Conservation (phyloP, 2,888 invertebrate species). For the Labia minor region DNA sequence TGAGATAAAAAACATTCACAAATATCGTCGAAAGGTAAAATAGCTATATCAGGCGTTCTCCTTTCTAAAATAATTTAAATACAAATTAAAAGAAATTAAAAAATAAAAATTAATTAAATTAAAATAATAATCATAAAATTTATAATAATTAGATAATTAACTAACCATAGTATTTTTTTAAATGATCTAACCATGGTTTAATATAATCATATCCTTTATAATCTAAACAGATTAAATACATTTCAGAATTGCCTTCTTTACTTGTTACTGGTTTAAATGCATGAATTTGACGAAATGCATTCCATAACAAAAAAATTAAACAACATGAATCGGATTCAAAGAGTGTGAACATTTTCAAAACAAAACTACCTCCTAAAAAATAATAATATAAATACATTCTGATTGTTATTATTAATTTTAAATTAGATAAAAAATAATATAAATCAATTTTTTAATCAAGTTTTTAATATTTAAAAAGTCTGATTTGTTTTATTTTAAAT, state of each 20-base stretch:
- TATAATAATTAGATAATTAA: no score
- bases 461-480: no score
- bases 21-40: slow-evolving; percentile 50
- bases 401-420: background rate
- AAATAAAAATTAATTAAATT: background rate
- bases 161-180: slow-evolving; percentile 40
- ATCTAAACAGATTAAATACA: slow-evolving; percentile 66
- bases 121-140: slow-evolving; percentile 3
- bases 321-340: slow-evolving; percentile 74
- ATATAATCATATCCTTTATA: slow-evolving; percentile 44
- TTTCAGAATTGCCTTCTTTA: slow-evolving; percentile 91
- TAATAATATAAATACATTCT: background rate
- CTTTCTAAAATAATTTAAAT: slow-evolving; percentile 27
- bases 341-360: slow-evolving; percentile 83
- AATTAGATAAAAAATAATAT: background rate
- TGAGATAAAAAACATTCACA: slow-evolving; percentile 53
- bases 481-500: slow-evolving; percentile 22
- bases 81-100: background rate
- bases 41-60: slow-evolving; percentile 33
- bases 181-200: slow-evolving; percentile 37
- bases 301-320: slow-evolving; percentile 66
- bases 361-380: slow-evolving; percentile 56
- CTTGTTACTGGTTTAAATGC: slow-evolving; percentile 84
- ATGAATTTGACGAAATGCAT: slow-evolving; percentile 59
- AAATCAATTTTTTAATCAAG: no score